Conservation (phyloP, 2,888 invertebrate genomes). For the Drosophila macrospina region DNA sequence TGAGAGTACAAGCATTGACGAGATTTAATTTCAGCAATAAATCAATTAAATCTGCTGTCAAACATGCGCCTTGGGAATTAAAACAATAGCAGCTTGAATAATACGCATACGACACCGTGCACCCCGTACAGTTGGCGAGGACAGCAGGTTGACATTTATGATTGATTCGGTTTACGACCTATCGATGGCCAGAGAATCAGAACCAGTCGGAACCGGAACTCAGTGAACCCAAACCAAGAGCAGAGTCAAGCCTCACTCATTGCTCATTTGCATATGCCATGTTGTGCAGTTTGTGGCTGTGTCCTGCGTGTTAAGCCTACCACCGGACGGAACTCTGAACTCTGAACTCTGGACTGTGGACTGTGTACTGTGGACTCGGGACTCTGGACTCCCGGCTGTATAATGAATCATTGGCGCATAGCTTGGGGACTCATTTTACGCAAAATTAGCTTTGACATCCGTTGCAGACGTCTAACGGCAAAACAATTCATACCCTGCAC, state of each 20-base stretch:
- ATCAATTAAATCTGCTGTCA: slow-evolving; percentile 57
- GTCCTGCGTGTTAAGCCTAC: slow-evolving; percentile 18
- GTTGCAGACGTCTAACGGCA: slow-evolving; percentile 68
- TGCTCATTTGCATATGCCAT: slow-evolving; percentile 71
- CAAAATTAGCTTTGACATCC: slow-evolving; percentile 77
- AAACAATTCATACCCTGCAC: slow-evolving; percentile 57
- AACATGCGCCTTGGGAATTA: slow-evolving; percentile 33
- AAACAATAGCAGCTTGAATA: slow-evolving; percentile 37
- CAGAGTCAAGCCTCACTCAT: slow-evolving; percentile 29
- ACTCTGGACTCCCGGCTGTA: slow-evolving; percentile 7
- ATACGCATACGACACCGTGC: slow-evolving; percentile 45
- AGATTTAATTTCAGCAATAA: slow-evolving; percentile 67
- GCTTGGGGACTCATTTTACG: slow-evolving; percentile 72
- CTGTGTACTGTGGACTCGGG: slow-evolving; percentile 1
- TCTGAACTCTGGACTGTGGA: no score
- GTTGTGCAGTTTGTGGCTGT: slow-evolving; percentile 46
- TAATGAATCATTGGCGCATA: slow-evolving; percentile 71
- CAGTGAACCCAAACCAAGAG: slow-evolving; percentile 17
- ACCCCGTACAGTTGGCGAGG: background rate
- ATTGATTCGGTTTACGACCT: slow-evolving; percentile 65
- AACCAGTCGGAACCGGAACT: slow-evolving; percentile 19
- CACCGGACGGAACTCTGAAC: slow-evolving; percentile 15
- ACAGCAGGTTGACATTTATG: slow-evolving; percentile 65
- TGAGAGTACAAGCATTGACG: slow-evolving; percentile 13
- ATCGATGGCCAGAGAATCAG: slow-evolving; percentile 26